These are phyloP conservation scores for Pandemis corylana DNA, from an alignment of 2,888 invertebrate species.

Conservation along the genomic window DNA sequence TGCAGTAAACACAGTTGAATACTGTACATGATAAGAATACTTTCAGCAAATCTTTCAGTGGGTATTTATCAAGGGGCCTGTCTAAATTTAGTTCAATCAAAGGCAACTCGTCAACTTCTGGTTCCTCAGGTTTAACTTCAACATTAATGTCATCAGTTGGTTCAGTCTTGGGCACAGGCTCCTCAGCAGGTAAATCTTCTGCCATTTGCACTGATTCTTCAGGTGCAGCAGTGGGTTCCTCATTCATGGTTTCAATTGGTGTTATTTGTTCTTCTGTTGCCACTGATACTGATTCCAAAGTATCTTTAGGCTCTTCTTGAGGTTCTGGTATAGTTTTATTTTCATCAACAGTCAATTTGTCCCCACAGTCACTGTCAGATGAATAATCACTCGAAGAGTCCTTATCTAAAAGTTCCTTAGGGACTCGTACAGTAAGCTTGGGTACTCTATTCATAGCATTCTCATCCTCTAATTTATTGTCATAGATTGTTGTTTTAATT, in stretches of 20 bases:
- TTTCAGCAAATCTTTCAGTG: conserved; percentile 88
- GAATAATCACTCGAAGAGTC: conserved; percentile 82
- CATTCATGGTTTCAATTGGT: conserved; percentile 45
- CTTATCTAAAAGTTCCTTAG: conserved; percentile 85
- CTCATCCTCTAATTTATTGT: conserved; percentile 75
- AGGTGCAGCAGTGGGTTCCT: conserved; percentile 41
- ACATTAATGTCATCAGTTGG: conserved; percentile 57
- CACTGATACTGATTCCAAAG: conserved; percentile 40
- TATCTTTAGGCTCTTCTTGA: conserved; percentile 46
- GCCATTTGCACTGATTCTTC: conserved; percentile 56
- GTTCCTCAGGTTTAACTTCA: conserved; percentile 69
- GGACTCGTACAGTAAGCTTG: conserved; percentile 88
- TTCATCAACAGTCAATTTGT: conserved; percentile 86
- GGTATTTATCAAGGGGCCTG: conserved; percentile 90
- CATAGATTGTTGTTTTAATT: conserved; percentile 79
- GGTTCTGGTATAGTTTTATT: conserved; percentile 60
- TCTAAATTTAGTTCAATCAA: conserved; percentile 89
- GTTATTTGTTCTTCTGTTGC: conserved; percentile 46
- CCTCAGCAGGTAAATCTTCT: conserved; percentile 53
- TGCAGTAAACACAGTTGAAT: conserved; percentile 91
- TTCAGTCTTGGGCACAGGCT: conserved; percentile 69
- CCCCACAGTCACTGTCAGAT: conserved; percentile 86
- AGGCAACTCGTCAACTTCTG: conserved; percentile 83
- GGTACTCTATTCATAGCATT: conserved; percentile 86
- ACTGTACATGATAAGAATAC: conserved; percentile 89